A percentile compares a stretch with the other conserved stretches of the same genome.
Evolutionary conservation across 2,113 vertebrate genomes (phyloP).

Genomic region (Calyptomena viridis): DNA sequence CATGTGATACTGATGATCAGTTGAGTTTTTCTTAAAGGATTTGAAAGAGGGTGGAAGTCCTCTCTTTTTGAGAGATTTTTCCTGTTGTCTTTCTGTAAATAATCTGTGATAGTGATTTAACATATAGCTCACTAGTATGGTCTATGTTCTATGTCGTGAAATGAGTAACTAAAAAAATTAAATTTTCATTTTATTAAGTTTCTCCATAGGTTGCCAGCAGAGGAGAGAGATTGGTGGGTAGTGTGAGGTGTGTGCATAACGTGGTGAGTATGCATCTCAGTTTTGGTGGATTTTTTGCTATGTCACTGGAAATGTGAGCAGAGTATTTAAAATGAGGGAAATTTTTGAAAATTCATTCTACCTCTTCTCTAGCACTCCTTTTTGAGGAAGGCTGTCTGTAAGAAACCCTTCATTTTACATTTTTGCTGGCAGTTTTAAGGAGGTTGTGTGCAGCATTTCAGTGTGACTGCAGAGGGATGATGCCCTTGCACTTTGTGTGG

Average conservation of each 20-base stretch:
- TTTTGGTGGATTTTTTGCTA: not conserved
- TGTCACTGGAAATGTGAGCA: not conserved
- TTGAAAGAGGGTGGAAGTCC: not conserved
- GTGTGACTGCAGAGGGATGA: not conserved
- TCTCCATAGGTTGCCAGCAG: not conserved
- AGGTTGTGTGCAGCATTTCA: not conserved
- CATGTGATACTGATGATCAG: not conserved
- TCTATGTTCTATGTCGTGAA: not conserved
- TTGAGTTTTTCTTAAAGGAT: not conserved
- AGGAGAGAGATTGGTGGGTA: not conserved
- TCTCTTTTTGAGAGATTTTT: not conserved
- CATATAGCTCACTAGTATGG: not conserved
- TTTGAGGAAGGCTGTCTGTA: not conserved
- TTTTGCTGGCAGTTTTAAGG: not conserved
- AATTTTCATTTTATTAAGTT: not conserved
- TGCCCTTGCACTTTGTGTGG: fast-evolving
- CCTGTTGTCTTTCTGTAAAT: not conserved
- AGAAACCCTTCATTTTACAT: not conserved
- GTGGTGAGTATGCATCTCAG: not conserved
- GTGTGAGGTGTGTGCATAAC: fast-evolving
- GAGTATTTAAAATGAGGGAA: not conserved
- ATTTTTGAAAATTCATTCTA: not conserved
- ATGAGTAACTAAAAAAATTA: not conserved
- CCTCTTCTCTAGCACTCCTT: not conserved
- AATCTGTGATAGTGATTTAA: not conserved